These are phyloP conservation scores for Ophraella communa DNA, from an alignment of 2,888 invertebrate genomes.

Conservation along the genomic window DNA sequence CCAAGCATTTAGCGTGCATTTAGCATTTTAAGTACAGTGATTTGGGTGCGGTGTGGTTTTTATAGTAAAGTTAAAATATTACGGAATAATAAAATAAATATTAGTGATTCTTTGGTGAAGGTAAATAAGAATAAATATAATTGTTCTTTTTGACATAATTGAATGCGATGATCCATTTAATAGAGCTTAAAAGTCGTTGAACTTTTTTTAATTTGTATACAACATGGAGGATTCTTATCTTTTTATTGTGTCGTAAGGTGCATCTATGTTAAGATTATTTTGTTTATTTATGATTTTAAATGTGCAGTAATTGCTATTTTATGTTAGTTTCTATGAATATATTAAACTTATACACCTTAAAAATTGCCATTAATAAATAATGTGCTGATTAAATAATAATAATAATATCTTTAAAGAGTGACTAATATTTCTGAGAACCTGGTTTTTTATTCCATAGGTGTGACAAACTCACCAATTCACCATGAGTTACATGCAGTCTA, in stretches of 20 bases:
- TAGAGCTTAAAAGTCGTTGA: constrained; percentile 45
- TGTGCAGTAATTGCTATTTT: not conserved
- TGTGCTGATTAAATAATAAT: constrained; percentile 28
- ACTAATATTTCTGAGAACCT: constrained; percentile 38
- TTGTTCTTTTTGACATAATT: constrained; percentile 7
- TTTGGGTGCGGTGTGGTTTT: constrained; percentile 49
- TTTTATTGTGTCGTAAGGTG: constrained; percentile 51
- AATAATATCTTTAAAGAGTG: constrained; percentile 20
- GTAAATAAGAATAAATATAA: constrained; percentile 40
- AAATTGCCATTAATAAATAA: not conserved
- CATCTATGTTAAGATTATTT: constrained; percentile 28
- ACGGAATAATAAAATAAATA: constrained; percentile 28
- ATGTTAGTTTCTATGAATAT: not conserved
- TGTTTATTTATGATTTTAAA: constrained; percentile 17
- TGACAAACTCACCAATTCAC: constrained; percentile 58
- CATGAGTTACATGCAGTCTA: constrained; percentile 85
- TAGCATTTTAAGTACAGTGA: constrained; percentile 10
- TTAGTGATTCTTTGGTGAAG: constrained; percentile 50
- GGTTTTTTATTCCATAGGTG: constrained; percentile 48
- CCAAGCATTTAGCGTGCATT: no score
- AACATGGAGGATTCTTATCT: constrained; percentile 55
- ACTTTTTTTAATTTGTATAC: constrained; percentile 45
- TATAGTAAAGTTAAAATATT: constrained; percentile 37
- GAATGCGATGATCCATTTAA: not conserved
- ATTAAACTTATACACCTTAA: not conserved